These are phyloP conservation scores for Hylia prasina DNA, from an alignment of 2,113 vertebrate species.

Conservation along the genomic window DNA sequence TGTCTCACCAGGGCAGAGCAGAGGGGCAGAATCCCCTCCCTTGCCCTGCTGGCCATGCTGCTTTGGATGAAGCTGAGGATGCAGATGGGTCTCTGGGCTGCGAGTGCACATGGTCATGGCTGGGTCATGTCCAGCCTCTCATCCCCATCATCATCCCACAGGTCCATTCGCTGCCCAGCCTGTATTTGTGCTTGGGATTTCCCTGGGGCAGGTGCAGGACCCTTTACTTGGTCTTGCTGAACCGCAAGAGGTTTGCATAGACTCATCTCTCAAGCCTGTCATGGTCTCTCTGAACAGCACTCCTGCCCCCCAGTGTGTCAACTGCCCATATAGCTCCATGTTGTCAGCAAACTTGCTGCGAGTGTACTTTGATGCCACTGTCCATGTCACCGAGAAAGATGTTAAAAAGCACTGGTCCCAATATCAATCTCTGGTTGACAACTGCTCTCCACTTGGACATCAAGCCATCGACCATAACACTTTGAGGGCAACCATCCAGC, in stretches of 20 bases:
- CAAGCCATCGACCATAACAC: background rate
- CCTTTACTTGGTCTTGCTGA: background rate
- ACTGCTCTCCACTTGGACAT: background rate
- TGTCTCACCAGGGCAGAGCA: background rate
- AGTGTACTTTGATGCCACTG: background rate
- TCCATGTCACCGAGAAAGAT: background rate
- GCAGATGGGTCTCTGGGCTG: background rate
- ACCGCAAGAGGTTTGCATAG: background rate
- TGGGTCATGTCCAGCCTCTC: background rate
- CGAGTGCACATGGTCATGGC: accelerated
- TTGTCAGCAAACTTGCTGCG: background rate
- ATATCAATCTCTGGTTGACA: accelerated
- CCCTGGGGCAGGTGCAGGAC: background rate
- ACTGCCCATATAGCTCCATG: accelerated
- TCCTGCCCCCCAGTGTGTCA: background rate
- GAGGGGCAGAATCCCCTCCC: background rate
- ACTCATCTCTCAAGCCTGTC: background rate
- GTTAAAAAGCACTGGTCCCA: background rate
- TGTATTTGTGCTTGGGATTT: background rate
- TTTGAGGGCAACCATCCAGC: background rate
- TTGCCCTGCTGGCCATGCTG: accelerated
- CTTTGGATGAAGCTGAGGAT: background rate
- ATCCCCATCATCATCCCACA: background rate
- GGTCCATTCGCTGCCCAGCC: background rate
- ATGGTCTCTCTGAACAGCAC: background rate